Conservation (phyloP, 2,888 invertebrate genomes). For the Rotaria sp. region DNA sequence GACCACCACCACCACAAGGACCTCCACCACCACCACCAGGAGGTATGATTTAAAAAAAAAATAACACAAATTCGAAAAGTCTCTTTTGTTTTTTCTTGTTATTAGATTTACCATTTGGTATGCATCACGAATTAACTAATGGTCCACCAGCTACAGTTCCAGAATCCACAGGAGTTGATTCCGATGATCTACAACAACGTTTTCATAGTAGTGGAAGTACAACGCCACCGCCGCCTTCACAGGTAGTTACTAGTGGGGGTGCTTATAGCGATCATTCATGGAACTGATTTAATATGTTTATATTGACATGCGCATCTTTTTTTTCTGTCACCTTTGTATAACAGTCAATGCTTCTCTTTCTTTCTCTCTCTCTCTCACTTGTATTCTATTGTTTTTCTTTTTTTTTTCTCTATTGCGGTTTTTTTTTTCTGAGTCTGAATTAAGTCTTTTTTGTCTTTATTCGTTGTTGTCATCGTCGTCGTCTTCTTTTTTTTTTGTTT, state of each 20-base stretch:
- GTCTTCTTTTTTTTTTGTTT: conserved; percentile 15
- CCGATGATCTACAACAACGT: conserved; percentile 12
- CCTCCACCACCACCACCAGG: neutral
- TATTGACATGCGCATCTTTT: neutral
- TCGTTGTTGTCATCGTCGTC: neutral
- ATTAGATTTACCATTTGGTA: neutral
- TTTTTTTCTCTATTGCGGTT: conserved; percentile 2
- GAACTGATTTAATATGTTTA: neutral
- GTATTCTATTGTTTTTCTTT: conserved; percentile 9
- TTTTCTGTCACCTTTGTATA: conserved; percentile 3
- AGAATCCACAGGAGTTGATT: neutral
- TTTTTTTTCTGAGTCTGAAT: neutral
- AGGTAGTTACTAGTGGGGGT: neutral
- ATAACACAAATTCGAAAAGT: neutral
- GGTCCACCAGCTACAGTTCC: neutral
- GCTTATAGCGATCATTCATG: neutral
- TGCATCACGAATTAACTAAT: neutral
- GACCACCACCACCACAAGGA: neutral
- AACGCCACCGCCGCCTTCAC: neutral
- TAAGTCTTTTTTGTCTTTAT: neutral
- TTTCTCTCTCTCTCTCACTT: neutral
- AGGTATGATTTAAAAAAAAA: neutral
- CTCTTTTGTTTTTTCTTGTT: neutral
- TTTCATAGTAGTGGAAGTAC: conserved; percentile 3
- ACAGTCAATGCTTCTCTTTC: neutral